These are phyloP conservation scores for Pangasianodon hypophthalmus DNA, from an alignment of 2,113 vertebrate species.

Conservation along the genomic window DNA sequence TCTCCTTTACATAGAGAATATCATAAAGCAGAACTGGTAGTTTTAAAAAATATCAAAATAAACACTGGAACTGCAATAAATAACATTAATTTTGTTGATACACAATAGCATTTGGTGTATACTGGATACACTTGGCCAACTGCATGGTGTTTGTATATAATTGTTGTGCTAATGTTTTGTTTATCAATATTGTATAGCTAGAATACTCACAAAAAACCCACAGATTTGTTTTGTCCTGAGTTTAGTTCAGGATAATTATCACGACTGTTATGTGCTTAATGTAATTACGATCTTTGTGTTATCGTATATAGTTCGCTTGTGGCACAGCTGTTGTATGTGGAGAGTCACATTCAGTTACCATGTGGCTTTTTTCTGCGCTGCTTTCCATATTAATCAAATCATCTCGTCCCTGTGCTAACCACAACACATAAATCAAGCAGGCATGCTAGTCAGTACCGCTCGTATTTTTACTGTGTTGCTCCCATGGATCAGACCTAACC, in stretches of 20 bases:
- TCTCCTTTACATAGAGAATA: background rate
- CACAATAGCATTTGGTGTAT: background rate
- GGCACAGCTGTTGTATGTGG: background rate
- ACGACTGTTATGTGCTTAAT: background rate
- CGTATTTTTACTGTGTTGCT: background rate
- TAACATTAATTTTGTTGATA: background rate
- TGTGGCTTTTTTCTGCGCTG: background rate
- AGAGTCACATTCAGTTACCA: background rate
- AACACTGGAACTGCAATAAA: background rate
- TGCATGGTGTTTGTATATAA: background rate
- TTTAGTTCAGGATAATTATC: background rate
- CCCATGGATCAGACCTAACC: background rate
- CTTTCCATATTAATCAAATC: conserved; percentile 32
- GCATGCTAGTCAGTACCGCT: background rate
- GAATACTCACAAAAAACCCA: too few relatives aligned
- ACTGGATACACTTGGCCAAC: background rate
- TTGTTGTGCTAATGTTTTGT: background rate
- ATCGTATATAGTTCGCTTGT: background rate
- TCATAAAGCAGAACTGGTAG: background rate
- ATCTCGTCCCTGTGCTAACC: background rate
- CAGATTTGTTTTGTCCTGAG: background rate
- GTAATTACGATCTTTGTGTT: background rate
- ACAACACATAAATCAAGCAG: conserved; percentile 19
- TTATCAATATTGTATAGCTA: background rate
- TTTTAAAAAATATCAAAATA: background rate